These are phyloP conservation scores for Pogonognathellus flavescens DNA, from an alignment of 1,140 invertebrate genomes.

Conservation along the genomic window DNA sequence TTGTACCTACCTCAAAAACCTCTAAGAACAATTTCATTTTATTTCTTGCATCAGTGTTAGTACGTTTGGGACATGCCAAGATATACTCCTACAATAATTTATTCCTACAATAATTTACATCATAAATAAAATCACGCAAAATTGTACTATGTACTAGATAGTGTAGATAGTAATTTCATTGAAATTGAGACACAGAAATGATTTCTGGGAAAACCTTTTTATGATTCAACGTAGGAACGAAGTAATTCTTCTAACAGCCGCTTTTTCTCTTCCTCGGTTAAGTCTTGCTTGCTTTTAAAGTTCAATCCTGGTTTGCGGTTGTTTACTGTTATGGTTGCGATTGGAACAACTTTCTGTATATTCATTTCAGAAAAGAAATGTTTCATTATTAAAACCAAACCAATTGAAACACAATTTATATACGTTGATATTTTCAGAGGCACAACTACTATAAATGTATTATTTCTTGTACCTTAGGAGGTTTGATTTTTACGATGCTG, in stretches of 20 bases:
- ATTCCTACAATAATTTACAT: background rate
- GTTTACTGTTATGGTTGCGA: background rate
- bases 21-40: background rate
- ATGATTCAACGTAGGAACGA: slow-evolving; percentile 17
- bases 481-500: slow-evolving; percentile 17
- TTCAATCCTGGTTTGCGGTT: background rate
- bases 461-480: background rate
- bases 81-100: no score
- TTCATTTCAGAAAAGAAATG: background rate
- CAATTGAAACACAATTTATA: background rate
- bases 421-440: background rate
- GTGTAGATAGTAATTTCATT: no score
- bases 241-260: background rate
- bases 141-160: no score
- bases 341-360: background rate
- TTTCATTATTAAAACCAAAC: background rate
- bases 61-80: no score
- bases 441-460: background rate
- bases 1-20: slow-evolving; percentile 13
- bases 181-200: no score
- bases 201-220: background rate
- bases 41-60: background rate
- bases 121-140: background rate
- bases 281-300: background rate
- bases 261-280: background rate